Evolutionary conservation across 92 coral and sea anemone genomes (phyloP).

Genomic region (Palythoa grandiflora): DNA sequence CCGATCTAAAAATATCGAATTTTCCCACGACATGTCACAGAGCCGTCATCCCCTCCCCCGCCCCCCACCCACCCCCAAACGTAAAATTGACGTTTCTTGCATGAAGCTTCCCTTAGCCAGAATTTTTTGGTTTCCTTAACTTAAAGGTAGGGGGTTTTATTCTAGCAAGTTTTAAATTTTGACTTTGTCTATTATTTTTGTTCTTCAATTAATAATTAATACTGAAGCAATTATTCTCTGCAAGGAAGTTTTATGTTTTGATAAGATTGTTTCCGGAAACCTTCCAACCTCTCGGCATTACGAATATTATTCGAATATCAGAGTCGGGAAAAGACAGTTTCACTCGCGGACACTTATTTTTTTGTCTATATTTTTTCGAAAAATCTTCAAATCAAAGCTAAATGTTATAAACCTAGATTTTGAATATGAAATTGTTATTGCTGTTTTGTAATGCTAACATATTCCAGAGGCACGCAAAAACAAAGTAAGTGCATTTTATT

Average conservation of each 20-base stretch:
- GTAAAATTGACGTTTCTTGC: too few relatives aligned
- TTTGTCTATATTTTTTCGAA: neutral
- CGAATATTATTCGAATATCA: too few relatives aligned
- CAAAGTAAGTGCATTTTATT: neutral
- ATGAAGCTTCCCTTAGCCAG: too few relatives aligned
- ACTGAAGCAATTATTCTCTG: conserved; percentile 2
- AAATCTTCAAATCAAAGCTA: neutral
- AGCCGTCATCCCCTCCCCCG: too few relatives aligned
- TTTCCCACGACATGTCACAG: too few relatives aligned
- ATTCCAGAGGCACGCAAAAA: neutral
- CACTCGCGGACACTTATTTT: too few relatives aligned
- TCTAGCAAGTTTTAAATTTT: too few relatives aligned
- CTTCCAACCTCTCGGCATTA: neutral
- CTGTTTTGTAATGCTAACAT: neutral
- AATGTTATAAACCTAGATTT: neutral
- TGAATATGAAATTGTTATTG: neutral
- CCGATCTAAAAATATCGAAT: too few relatives aligned
- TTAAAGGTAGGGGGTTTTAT: neutral
- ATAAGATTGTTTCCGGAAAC: neutral
- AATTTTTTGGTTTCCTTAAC: too few relatives aligned
- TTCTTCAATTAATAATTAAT: conserved; percentile 27
- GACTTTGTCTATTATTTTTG: neutral
- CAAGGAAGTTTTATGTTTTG: conserved; percentile 4
- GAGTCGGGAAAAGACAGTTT: neutral
- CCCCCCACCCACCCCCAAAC: too few relatives aligned